Evolutionary conservation across 2,797 vertebrate species (phyloP).

Genomic region (Neostethus bicornis): DNA sequence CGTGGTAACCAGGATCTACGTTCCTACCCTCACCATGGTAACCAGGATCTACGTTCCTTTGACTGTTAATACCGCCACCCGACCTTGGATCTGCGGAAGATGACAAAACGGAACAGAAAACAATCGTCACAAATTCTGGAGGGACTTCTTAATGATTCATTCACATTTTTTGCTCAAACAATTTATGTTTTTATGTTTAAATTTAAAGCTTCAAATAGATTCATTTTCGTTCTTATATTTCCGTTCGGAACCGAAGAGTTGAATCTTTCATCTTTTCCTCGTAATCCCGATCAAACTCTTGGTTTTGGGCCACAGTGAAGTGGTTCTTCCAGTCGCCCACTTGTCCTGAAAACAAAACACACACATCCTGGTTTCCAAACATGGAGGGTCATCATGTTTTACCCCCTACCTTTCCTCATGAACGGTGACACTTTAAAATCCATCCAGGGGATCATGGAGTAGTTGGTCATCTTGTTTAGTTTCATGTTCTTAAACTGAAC

Average conservation of each 20-base stretch:
- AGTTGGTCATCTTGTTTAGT: constrained; percentile 59
- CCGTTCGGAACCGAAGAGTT: constrained; percentile 44
- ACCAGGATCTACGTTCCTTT: too few relatives aligned
- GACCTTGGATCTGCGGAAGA: too few relatives aligned
- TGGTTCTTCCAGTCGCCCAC: constrained; percentile 78
- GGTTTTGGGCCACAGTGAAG: constrained; percentile 68
- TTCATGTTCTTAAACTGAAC: constrained; percentile 86
- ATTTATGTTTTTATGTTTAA: not conserved
- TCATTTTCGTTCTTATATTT: constrained; percentile 25
- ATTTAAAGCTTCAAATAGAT: not conserved
- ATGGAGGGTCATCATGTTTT: not conserved
- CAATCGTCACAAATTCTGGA: too few relatives aligned
- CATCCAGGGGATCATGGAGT: constrained; percentile 64
- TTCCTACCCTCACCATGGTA: too few relatives aligned
- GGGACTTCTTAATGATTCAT: too few relatives aligned
- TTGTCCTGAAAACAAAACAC: constrained; percentile 57
- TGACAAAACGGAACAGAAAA: too few relatives aligned
- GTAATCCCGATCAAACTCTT: constrained; percentile 74
- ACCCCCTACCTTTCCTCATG: constrained; percentile 86
- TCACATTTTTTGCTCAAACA: too few relatives aligned
- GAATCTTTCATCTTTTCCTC: constrained; percentile 62
- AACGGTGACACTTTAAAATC: constrained; percentile 82
- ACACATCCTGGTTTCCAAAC: not conserved
- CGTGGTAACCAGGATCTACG: too few relatives aligned
- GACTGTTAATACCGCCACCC: too few relatives aligned